Percentiles rank a stretch among this genome's conserved stretches.
Evolutionary conservation across 2,888 invertebrate genomes (phyloP).

Genomic region (Pseudococcus longispinus): DNA sequence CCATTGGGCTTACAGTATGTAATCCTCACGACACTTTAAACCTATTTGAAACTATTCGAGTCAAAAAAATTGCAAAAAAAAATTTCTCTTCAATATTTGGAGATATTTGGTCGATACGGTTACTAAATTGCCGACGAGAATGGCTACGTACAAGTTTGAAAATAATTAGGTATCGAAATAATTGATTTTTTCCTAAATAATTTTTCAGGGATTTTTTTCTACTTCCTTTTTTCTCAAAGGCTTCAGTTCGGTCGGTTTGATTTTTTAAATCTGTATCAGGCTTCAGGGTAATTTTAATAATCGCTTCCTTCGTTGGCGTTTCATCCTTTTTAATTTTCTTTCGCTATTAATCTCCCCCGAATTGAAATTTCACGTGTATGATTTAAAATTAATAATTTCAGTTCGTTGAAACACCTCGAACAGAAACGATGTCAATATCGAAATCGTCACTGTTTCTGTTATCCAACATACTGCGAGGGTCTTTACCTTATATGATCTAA

Average conservation of each 20-base stretch:
- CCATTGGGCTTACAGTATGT: too few species aligned
- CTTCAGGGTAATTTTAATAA: conserved; percentile 13
- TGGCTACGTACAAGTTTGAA: neutral
- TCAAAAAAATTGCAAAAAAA: too few species aligned
- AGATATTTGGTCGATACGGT: neutral
- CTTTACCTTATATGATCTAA: neutral
- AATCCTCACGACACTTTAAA: too few species aligned
- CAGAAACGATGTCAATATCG: neutral
- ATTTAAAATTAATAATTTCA: neutral
- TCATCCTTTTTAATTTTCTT: neutral
- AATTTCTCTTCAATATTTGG: neutral
- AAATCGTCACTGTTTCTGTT: neutral
- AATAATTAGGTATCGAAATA: neutral
- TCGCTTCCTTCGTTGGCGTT: neutral
- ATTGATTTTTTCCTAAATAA: neutral
- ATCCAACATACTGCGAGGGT: neutral
- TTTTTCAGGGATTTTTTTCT: neutral
- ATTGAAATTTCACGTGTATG: neutral
- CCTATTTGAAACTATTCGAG: too few species aligned
- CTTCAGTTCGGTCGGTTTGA: neutral
- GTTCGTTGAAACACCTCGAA: neutral
- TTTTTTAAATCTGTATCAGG: neutral
- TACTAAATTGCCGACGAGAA: neutral
- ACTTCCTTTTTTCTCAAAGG: neutral
- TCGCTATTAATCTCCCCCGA: neutral